Percentiles rank a stretch among this genome's conserved stretches.
Evolutionary conservation across 2,113 vertebrate genomes (phyloP).

Genomic region (Hemiprocne comata): DNA sequence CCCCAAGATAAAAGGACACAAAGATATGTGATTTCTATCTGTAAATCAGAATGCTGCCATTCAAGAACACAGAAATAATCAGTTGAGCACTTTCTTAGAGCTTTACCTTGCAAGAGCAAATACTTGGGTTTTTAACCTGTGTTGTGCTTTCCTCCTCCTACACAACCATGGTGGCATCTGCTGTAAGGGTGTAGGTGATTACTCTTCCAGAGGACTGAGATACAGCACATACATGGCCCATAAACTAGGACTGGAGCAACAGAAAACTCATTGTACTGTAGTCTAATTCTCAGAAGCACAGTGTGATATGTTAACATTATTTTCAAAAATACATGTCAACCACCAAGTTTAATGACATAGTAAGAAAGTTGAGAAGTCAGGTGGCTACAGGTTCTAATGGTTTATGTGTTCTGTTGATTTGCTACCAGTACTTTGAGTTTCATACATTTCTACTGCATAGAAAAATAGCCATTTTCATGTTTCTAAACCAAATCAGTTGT

Average conservation of each 20-base stretch:
- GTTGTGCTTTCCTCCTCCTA: not conserved
- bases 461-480: not conserved
- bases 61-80: not conserved
- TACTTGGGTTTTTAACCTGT: not conserved
- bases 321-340: not conserved
- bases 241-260: not conserved
- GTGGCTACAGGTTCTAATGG: not conserved
- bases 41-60: not conserved
- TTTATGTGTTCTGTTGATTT: not conserved
- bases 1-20: not conserved
- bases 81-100: not conserved
- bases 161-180: not conserved
- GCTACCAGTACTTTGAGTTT: not conserved
- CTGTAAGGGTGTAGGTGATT: not conserved
- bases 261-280: not conserved
- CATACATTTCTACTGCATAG: not conserved
- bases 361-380: not conserved
- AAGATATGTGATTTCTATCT: not conserved
- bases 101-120: not conserved
- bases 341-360: not conserved
- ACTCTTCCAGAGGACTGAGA: not conserved
- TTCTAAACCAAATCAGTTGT: not conserved
- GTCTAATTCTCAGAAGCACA: not conserved
- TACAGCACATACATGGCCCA: fast-evolving
- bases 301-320: not conserved